Evolutionary conservation across 2,888 invertebrate species (phyloP).

Genomic region (Idaea straminata): DNA sequence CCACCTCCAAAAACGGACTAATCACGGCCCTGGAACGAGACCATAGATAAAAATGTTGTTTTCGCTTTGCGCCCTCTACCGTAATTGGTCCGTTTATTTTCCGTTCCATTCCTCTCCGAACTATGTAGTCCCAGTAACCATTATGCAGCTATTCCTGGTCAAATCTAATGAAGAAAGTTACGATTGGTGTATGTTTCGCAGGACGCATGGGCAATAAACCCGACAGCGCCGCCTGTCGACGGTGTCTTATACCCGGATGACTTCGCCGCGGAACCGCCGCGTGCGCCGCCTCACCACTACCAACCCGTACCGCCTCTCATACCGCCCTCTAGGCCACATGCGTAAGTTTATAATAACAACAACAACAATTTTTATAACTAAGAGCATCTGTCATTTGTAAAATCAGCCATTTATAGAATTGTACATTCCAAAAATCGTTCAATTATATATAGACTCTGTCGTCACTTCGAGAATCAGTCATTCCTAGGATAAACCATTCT

Average conservation of each 20-base stretch:
- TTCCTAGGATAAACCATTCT: too few relatives aligned
- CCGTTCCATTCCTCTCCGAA: too few relatives aligned
- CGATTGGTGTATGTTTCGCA: constrained; percentile 21
- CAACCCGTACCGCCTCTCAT: constrained; percentile 65
- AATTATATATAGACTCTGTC: too few relatives aligned
- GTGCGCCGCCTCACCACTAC: constrained; percentile 66
- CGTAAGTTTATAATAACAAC: constrained; percentile 36
- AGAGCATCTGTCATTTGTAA: background rate
- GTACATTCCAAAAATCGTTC: background rate
- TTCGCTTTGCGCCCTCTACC: too few relatives aligned
- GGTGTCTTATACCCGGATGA: constrained; percentile 82
- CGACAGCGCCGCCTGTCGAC: constrained; percentile 69
- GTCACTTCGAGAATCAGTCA: too few relatives aligned
- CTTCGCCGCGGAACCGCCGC: constrained; percentile 79
- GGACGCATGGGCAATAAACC: constrained; percentile 67
- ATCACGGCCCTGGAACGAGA: too few relatives aligned
- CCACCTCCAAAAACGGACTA: too few relatives aligned
- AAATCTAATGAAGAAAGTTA: background rate
- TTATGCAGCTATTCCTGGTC: background rate
- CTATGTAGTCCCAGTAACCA: background rate
- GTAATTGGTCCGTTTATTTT: too few relatives aligned
- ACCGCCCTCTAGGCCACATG: constrained; percentile 57
- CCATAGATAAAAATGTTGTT: too few relatives aligned
- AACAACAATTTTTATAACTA: background rate
- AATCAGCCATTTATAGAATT: background rate